A percentile compares a stretch with the other conserved stretches of the same genome.
Evolutionary conservation across 2,888 invertebrate genomes (phyloP).

Genomic region (Trissolcus japonicus): DNA sequence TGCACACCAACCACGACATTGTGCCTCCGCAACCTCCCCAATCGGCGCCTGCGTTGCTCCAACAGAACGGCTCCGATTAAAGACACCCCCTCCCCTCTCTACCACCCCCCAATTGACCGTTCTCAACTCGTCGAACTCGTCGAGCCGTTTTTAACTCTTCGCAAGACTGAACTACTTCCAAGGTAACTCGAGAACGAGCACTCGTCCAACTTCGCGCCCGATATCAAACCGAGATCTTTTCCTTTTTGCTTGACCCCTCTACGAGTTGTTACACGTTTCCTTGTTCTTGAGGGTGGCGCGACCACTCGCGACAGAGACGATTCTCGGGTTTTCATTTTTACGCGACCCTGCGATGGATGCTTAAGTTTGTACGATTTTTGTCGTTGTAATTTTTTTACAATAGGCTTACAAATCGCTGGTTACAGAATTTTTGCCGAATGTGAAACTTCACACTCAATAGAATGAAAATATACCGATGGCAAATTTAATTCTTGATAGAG

Average conservation of each 20-base stretch:
- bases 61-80: conserved; percentile 90
- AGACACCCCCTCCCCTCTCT: not conserved
- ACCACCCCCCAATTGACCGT: conserved; percentile 7
- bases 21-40: conserved; percentile 79
- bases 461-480: conserved; percentile 39
- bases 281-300: not conserved
- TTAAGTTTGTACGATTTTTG: conserved; percentile 17
- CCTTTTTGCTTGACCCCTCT: no score
- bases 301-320: not conserved
- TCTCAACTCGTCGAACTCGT: not conserved
- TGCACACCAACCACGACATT: conserved; percentile 63
- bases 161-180: conserved; percentile 65
- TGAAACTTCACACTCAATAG: conserved; percentile 30
- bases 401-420: no score
- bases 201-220: conserved; percentile 56
- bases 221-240: conserved; percentile 7
- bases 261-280: no score
- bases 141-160: conserved; percentile 35
- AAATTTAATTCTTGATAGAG: conserved; percentile 50
- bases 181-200: conserved; percentile 61
- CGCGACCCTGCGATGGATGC: conserved; percentile 21
- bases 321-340: conserved; percentile 25
- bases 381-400: no score
- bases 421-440: conserved; percentile 32
- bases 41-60: conserved; percentile 82